Base-by-base conservation (phyloP, 2,888 invertebrate species). In the Hypomecis atomaria region DNA sequence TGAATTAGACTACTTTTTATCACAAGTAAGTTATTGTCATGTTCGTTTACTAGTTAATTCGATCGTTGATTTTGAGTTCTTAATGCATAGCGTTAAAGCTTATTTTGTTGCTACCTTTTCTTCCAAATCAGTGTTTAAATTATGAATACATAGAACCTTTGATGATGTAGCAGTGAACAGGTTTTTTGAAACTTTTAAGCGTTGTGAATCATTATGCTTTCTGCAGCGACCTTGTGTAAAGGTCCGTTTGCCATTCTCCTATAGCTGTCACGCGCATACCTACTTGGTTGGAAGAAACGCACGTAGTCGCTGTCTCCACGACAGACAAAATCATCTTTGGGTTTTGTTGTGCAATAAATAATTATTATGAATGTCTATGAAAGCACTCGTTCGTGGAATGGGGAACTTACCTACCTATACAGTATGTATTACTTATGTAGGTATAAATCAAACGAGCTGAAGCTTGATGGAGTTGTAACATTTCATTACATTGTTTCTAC, bases 161-260 rank as follows among this genome's bases (percentile, higher is more conserved):
- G 34, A 59, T 36, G 23, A 23, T 23, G 23, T 23, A 23, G 23
- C 11, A 10, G 38, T 10, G 49, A 71, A 69, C 71, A 45, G 64
- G 71, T 69, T 72, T 68, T 44, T 62, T 53, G 37, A 61, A 59
- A 61, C 50, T 52, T 57, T 57, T 56, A 57, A 48, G 11, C 62
- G 60, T 50, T 56, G 59, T 74, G 74, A 69, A 72, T 71, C 71
- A 71, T 62, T 57, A 62, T 62, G 59, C 72, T 78, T 73, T 75
- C 74, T 45, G 74, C 72, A 75, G 74, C 81, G 89, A 80, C 89
- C 89, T 90, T 90, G 90, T 73, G 70, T 62, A 80, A 82, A 88
- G 88, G 86, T 86, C 83, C 84, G 82, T 71, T 65, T 74, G 83
- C 88, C 88, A 80, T 87, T 89, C 89, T 85, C 88, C 77, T 67